Conservation (phyloP, 1,140 invertebrate genomes). For the Drosophila nebulosa region DNA sequence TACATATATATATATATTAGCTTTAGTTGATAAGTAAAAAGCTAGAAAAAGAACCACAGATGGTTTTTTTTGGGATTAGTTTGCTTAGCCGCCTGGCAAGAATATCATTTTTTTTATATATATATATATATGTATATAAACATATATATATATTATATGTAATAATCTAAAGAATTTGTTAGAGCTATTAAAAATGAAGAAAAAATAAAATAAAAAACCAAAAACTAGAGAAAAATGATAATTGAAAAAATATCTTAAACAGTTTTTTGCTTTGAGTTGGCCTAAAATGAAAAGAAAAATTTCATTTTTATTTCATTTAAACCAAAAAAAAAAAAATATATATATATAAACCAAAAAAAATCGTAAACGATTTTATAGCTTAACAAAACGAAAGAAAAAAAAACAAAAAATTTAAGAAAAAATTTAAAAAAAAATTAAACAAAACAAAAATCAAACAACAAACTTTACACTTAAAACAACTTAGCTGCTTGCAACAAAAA, state of each 20-base stretch:
- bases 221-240: conserved; percentile 32
- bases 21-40: conserved; percentile 30
- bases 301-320: conserved; percentile 54
- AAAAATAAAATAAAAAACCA: conserved; percentile 27
- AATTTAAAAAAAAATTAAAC: conserved; percentile 39
- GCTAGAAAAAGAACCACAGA: conserved; percentile 44
- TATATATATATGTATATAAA: conserved; percentile 51
- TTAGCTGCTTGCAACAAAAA: conserved; percentile 77
- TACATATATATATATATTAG: conserved; percentile 21
- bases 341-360: conserved; percentile 20
- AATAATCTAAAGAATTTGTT: conserved; percentile 68
- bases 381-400: conserved; percentile 49
- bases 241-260: conserved; percentile 37
- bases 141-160: conserved; percentile 45
- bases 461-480: conserved; percentile 69
- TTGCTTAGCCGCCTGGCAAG: conserved; percentile 51
- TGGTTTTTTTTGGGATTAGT: conserved; percentile 22
- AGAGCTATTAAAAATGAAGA: conserved; percentile 50
- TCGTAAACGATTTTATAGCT: conserved; percentile 72
- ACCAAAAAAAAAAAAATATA: conserved; percentile 38
- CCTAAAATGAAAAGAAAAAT: conserved; percentile 13
- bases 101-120: conserved; percentile 72
- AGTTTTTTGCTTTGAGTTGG: conserved; percentile 46
- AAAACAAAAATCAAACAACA: conserved; percentile 56
- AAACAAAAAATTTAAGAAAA: conserved; percentile 21